Evolutionary conservation across 2,888 invertebrate species (phyloP).

Genomic region (Ochropacha duplaris): DNA sequence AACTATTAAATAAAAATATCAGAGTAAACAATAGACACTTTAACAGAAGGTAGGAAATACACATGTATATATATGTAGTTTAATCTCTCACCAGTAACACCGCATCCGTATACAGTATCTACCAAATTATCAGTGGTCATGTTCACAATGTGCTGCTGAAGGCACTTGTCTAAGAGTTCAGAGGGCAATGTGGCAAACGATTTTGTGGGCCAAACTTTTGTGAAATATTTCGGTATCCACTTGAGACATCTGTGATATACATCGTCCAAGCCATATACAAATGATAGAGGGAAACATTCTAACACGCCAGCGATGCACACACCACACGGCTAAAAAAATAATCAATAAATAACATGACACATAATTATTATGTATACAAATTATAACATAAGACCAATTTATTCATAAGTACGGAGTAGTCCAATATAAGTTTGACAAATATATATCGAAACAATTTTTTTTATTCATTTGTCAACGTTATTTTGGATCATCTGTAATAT

Average conservation of each 20-base stretch:
- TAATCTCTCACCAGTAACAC: conserved; percentile 83
- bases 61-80: too few species aligned
- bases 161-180: conserved; percentile 92
- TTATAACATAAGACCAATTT: neutral
- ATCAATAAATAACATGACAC: too few species aligned
- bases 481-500: neutral
- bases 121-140: conserved; percentile 91
- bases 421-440: neutral
- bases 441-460: too few species aligned
- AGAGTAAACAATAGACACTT: too few species aligned
- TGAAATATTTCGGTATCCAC: conserved; percentile 94
- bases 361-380: too few species aligned
- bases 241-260: conserved; percentile 92
- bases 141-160: conserved; percentile 91
- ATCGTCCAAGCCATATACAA: conserved; percentile 94
- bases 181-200: conserved; percentile 93
- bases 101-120: conserved; percentile 92
- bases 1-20: too few species aligned
- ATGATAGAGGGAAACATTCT: conserved; percentile 93
- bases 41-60: too few species aligned
- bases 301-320: conserved; percentile 93
- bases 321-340: conserved; percentile 89
- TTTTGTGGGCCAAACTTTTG: conserved; percentile 94
- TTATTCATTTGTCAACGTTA: too few species aligned
- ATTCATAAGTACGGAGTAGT: too few species aligned